Percentiles rank a stretch among this genome's conserved stretches.
Evolutionary conservation across 2,888 invertebrate species (phyloP).

Genomic region (Tetragnatha montana): DNA sequence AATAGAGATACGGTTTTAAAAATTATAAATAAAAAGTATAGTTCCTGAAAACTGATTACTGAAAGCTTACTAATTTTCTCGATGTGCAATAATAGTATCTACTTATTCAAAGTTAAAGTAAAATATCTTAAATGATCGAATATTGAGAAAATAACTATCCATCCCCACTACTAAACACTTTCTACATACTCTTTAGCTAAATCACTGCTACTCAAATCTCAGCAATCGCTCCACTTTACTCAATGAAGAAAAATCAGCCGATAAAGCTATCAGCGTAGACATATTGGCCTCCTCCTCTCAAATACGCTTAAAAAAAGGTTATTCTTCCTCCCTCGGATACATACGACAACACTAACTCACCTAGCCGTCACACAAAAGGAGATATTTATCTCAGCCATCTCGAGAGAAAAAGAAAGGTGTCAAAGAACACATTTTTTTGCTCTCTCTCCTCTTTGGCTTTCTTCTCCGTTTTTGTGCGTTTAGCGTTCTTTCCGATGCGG

Average conservation of each 20-base stretch:
- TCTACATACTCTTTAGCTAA: no score
- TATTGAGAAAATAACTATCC: no score
- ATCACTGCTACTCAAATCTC: no score
- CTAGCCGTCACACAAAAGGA: slow-evolving; percentile 37
- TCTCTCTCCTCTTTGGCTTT: background rate
- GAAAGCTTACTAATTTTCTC: no score
- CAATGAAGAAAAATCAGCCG: background rate
- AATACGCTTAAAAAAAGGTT: slow-evolving; percentile 4
- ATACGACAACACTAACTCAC: slow-evolving; percentile 64
- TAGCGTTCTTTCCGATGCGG: background rate
- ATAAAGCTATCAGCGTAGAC: slow-evolving; percentile 31
- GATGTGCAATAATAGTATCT: no score
- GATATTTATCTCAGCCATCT: slow-evolving; percentile 47
- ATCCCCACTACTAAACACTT: no score
- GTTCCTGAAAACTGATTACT: no score
- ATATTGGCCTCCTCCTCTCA: background rate
- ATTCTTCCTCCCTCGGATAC: slow-evolving; percentile 14
- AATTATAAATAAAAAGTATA: no score
- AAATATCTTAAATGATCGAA: no score
- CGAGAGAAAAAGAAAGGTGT: slow-evolving; percentile 44
- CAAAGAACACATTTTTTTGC: slow-evolving; percentile 44
- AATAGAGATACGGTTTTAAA: no score
- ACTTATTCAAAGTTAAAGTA: no score
- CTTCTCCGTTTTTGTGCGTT: background rate
- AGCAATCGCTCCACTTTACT: no score